Base-by-base conservation (phyloP, 2,888 invertebrate genomes). In the Drosophila paramelanica region DNA sequence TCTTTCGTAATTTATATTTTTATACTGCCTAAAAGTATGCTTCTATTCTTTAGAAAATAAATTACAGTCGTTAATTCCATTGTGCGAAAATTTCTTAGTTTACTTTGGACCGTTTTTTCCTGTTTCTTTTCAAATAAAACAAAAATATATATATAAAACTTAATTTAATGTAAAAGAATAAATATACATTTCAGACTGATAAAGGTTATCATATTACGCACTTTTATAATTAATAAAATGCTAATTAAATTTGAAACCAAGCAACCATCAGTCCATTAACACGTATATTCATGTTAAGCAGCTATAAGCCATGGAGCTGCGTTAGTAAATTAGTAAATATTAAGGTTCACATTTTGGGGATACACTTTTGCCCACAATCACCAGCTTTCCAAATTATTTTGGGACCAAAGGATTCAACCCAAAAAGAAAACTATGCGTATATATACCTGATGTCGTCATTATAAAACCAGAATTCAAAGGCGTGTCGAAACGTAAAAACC, bases 271-370 rank as follows among this genome's bases (percentile, higher is more conserved):
- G 20, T 14, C 43, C 10, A 47, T 50, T 11, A 31, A 20, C n/a
- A 38, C 52, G 20, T 25, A 25, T 41, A n/a, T 65, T 55, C 74
- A 75, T 75, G 74, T 53, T 67, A 59, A 53, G 39, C 67, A 62
- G 67, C 59, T 42, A 77, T 75, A 67, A 75, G 64, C 57, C n/a
- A 46, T 36, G 25, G 25, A 39, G 51, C 17, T 42, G 46, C 27
- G 45, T 61, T 39, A 67, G 47, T 65, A 57, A 73, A 75, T 73
- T 75, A 53, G 51, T 33, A 60, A 65, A 69, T 69, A 31, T 64
- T 46, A 56, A 10, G 53, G 33, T 46, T 17, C 31, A 61, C 46
- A 50, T 55, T 53, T 65, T 23, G 43, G 55, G 47, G 47, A 52
- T 72, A 59, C 62, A 45, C 33, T 67, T 62, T 23, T 0, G 39